Base-by-base conservation (phyloP, 2,888 invertebrate species). In the Lochmaea crataegi region DNA sequence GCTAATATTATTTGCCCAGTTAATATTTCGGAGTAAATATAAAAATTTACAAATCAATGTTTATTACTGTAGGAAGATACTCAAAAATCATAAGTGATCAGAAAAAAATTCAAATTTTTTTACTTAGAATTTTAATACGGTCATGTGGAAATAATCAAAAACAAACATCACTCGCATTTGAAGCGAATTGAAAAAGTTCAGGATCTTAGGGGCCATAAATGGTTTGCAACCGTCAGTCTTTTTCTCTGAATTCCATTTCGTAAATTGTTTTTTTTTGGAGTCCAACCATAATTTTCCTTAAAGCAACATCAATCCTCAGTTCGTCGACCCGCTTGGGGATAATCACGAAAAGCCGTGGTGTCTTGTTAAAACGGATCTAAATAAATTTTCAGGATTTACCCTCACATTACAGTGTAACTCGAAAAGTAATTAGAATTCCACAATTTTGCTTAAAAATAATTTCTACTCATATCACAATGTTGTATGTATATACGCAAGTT, bases 211-310 rank as follows among this genome's bases (percentile, higher is more conserved):
- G 16, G 16, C 51, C n/a, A 16, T 16, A 51, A 51, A 51, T 51
- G 51, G n/a, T 51, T n/a, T 51, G 51, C n/a, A 51, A 16, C n/a
- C 51, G 51, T 16, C 51, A 51, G 51, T 51, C 9, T 51, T 51
- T 51, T 51, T 51, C 51, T 16, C 51, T 51, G 51, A 51, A 51
- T 51, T 51, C 51, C 51, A 51, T 51, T 51, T 51, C 51, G 51
- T 12, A 14, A 16, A 51, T 14, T 51, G n/a, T 12, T 51, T 51
- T 51, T 45, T 51, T 51, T 51, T 51, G 16, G 2, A 51, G 51
- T 51, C 9, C 16, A n/a, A 16, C 51, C 51, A 16, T 51, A 51
- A 51, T 51, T 51, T 51, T 51, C 51, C 51, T 16, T 51, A 51
- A 51, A 51, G 51, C 51, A 16, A 9, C 51, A 51, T 51, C 51